Conservation (phyloP, 2,113 vertebrate genomes). For the Labeo rohita region DNA sequence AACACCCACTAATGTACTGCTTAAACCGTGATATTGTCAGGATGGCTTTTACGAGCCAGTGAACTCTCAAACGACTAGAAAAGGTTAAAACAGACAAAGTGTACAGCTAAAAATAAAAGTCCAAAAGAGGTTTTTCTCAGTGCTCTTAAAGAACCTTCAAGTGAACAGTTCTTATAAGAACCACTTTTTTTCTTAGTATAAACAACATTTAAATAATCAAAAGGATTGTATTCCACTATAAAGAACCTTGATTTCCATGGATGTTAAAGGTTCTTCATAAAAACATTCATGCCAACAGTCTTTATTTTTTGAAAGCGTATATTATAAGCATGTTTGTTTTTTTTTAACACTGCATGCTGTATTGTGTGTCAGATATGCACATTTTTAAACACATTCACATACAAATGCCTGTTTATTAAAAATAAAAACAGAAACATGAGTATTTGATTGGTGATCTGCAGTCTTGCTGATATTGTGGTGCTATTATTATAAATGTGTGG, state of each 20-base stretch:
- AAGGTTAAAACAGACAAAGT: background rate
- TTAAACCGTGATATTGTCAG: background rate
- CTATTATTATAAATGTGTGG: slow-evolving; percentile 1
- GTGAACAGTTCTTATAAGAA: background rate
- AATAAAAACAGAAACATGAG: background rate
- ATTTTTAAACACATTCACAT: background rate
- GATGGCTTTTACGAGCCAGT: background rate
- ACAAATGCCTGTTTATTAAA: background rate
- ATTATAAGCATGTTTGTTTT: background rate
- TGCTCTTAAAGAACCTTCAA: background rate
- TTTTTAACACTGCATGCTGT: background rate
- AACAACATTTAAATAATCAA: background rate
- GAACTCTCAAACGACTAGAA: background rate
- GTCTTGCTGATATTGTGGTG: background rate
- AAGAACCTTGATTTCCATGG: background rate
- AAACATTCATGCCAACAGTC: background rate
- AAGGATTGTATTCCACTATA: background rate
- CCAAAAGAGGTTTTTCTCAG: too few species aligned
- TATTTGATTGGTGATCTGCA: background rate
- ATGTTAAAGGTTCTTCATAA: background rate
- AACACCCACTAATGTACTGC: background rate
- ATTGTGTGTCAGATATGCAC: background rate
- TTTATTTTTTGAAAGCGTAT: background rate
- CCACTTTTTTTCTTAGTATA: background rate
- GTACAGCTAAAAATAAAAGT: background rate